Conservation (phyloP, 2,888 invertebrate genomes). For the Sphaeridia pumilis region DNA sequence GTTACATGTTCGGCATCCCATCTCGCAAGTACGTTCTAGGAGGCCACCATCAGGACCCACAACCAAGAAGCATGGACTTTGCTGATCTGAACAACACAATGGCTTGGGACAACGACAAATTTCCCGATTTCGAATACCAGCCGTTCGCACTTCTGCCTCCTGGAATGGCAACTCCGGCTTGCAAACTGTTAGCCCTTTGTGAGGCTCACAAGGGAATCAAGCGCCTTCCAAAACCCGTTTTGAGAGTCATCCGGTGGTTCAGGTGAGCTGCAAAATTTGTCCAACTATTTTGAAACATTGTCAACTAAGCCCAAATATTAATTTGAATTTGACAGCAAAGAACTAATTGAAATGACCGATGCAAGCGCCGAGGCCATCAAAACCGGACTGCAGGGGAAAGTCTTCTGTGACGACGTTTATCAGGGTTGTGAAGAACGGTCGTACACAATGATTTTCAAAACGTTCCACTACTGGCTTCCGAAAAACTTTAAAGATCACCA, state of each 20-base stretch:
- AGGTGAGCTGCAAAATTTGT: constrained; percentile 3
- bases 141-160: constrained; percentile 6
- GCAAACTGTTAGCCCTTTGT: constrained; percentile 7
- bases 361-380: constrained; percentile 7
- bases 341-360: constrained; percentile 2
- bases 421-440: constrained; percentile 2
- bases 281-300: not conserved
- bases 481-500: constrained; percentile 9
- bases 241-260: constrained; percentile 4
- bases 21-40: constrained; percentile 35
- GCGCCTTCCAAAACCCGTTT: not conserved
- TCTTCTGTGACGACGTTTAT: constrained; percentile 2
- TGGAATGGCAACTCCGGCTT: not conserved
- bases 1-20: constrained; percentile 35
- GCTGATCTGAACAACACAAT: not conserved
- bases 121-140: constrained; percentile 8
- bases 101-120: not conserved
- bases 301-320: not conserved
- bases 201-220: constrained; percentile 4
- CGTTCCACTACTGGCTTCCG: constrained; percentile 5
- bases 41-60: not conserved
- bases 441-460: constrained; percentile 9
- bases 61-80: constrained; percentile 4
- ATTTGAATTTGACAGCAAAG: constrained; percentile 1
- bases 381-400: not conserved